Evolutionary conservation across 2,888 invertebrate genomes (phyloP), one percentile per base, ranked within the genome.

Genomic region (Pristionchus exspectatus): DNA sequence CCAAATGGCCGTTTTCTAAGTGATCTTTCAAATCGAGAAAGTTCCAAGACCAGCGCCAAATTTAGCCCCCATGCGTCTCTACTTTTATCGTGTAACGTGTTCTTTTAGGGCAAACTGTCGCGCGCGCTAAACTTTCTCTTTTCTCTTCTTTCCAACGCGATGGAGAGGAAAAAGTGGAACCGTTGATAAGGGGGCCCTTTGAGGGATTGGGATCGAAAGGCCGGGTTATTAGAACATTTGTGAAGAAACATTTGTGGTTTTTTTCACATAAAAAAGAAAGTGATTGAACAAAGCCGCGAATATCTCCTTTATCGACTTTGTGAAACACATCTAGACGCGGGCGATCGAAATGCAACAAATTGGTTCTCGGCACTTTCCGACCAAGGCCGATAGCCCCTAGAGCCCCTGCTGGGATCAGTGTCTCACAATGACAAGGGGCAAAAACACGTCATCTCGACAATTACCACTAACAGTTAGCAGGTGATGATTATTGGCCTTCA

Each of bases 81-180:
- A 77, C 74, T 77, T 44, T 77, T 77, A 77, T 21, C 74, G 38
- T 44, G 74, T 21, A 77, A 77, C 74, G 72, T 72, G 72, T 33
- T 77, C 44, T 44, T 30, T 69, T 30, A 30, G 69, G 30, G 27
- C 69, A 30, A 30, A 38, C 59, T 2, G 2, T 24, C 66, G 18
- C 44, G 74, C 74, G 16, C 33, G 33, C 44, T 5, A 38, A 44
- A 77, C 24, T 44, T 44, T 44, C 24, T 10, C 33, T 44, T 16
- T 69, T 69, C 30, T 69, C 10, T 44, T 44, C 74, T 18, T 77
- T 30, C 12, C n/a, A 12, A 24, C 10, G 44, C 74, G 74, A 24
- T 14, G 38, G 72, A 33, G 2, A 72, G 72, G 38, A 38, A 77
- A 77, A 77, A 44, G 74, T 10, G 74, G 74, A 77, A 77, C 38